These are phyloP conservation scores for Microhierax caerulescens DNA, from an alignment of 2,797 vertebrate genomes.

Conservation along the genomic window DNA sequence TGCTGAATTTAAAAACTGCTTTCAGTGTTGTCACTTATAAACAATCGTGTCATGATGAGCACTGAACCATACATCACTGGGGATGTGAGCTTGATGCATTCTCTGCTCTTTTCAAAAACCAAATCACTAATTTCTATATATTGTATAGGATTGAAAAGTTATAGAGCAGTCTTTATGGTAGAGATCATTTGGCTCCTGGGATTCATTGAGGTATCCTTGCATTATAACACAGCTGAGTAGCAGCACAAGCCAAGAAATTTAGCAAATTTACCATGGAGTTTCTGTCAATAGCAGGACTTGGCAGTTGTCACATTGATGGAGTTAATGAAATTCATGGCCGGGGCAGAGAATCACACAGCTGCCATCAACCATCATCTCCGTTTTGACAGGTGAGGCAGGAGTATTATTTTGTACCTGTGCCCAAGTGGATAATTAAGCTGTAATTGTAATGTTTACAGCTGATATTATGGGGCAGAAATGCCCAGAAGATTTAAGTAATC, in stretches of 20 bases:
- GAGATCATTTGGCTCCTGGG: not conserved
- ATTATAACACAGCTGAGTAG: not conserved
- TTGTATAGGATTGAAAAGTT: not conserved
- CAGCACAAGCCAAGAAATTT: not conserved
- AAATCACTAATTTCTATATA: not conserved
- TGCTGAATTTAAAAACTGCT: not conserved
- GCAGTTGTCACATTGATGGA: not conserved
- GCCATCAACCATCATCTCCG: not conserved
- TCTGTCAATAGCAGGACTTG: not conserved
- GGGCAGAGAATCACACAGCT: not conserved
- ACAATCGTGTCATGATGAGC: not conserved
- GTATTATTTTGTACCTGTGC: not conserved
- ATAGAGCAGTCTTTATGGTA: not conserved
- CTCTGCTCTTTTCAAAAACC: not conserved
- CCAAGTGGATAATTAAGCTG: not conserved
- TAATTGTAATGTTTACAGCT: not conserved
- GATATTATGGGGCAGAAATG: not conserved
- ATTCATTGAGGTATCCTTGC: not conserved
- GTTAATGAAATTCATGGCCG: not conserved
- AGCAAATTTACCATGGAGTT: not conserved
- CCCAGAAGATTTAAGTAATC: not conserved
- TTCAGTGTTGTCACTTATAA: not conserved
- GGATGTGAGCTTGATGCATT: not conserved
- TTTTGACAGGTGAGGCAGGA: constrained; percentile 6
- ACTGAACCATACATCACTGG: not conserved